These are phyloP conservation scores for Pherbina coryleti DNA, from an alignment of 2,888 invertebrate genomes.

Conservation along the genomic window DNA sequence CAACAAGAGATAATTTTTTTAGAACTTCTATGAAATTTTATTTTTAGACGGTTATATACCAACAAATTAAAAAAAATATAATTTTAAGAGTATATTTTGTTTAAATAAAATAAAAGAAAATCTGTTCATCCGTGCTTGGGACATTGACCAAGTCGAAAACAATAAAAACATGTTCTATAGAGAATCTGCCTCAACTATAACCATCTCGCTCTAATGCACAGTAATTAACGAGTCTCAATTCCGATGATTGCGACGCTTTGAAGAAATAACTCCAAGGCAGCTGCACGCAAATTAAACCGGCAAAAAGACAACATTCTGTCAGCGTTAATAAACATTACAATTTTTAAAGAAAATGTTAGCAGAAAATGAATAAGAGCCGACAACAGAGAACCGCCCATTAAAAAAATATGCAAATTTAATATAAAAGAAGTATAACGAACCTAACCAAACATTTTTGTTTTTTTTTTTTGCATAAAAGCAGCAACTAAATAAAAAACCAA, in stretches of 20 bases:
- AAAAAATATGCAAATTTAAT: neutral
- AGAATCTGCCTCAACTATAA: neutral
- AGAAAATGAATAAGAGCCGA: neutral
- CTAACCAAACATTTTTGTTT: conserved; percentile 45
- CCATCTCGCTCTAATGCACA: neutral
- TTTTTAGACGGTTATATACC: neutral
- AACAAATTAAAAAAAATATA: neutral
- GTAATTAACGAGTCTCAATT: neutral
- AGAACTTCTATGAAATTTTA: too few species aligned
- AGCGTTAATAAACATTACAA: neutral
- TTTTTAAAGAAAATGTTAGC: neutral
- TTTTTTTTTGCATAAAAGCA: neutral
- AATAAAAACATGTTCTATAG: neutral
- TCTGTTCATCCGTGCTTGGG: neutral
- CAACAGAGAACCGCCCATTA: neutral
- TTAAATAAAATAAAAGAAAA: too few species aligned
- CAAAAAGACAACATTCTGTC: neutral
- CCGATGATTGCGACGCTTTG: too few species aligned
- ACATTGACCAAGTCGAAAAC: neutral
- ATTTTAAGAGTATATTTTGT: neutral
- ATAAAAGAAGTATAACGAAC: neutral
- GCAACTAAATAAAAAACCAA: conserved; percentile 7
- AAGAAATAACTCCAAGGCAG: neutral
- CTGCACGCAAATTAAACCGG: neutral
- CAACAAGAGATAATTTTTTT: too few species aligned